phyloP scores from a whole-genome alignment of 2,113 vertebrate species.

The Origma solitaria region DNA sequence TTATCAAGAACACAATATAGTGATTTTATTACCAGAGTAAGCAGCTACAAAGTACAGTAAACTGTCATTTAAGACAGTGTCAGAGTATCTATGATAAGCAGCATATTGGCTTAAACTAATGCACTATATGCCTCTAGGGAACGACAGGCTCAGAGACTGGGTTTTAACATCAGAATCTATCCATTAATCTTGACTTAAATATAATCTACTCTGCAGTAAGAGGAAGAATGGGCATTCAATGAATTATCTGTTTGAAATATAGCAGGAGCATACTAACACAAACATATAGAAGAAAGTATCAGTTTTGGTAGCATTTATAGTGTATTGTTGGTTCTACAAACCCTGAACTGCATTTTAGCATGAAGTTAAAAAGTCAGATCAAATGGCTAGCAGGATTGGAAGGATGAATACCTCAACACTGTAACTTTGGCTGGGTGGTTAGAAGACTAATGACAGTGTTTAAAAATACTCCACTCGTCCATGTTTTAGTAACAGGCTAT shows the following conservation, averaged over 20 bases:
- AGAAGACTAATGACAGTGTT: neutral
- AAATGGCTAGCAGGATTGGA: neutral
- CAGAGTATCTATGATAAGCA: slow-evolving; percentile 77
- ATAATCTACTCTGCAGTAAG: slow-evolving; percentile 77
- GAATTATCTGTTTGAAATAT: slow-evolving; percentile 77
- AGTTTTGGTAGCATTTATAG: neutral
- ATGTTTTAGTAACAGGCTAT: neutral
- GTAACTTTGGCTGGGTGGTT: neutral
- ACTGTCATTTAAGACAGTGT: slow-evolving; percentile 79
- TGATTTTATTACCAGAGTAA: slow-evolving; percentile 90
- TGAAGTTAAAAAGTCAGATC: neutral
- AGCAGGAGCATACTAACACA: slow-evolving; percentile 61
- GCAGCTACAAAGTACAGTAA: slow-evolving; percentile 78
- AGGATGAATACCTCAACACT: neutral
- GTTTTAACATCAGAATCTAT: slow-evolving; percentile 79
- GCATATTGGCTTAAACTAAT: slow-evolving; percentile 81
- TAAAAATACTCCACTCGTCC: neutral
- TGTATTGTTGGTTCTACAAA: neutral
- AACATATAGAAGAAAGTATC: slow-evolving; percentile 47
- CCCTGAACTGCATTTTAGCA: neutral
- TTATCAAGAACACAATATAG: slow-evolving; percentile 86
- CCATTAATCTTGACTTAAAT: slow-evolving; percentile 94
- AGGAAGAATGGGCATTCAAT: slow-evolving; percentile 78
- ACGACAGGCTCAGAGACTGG: slow-evolving; percentile 75
- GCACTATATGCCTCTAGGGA: slow-evolving; percentile 82